Conservation (phyloP, 2,797 vertebrate species). For the Crocidura indochinensis region DNA sequence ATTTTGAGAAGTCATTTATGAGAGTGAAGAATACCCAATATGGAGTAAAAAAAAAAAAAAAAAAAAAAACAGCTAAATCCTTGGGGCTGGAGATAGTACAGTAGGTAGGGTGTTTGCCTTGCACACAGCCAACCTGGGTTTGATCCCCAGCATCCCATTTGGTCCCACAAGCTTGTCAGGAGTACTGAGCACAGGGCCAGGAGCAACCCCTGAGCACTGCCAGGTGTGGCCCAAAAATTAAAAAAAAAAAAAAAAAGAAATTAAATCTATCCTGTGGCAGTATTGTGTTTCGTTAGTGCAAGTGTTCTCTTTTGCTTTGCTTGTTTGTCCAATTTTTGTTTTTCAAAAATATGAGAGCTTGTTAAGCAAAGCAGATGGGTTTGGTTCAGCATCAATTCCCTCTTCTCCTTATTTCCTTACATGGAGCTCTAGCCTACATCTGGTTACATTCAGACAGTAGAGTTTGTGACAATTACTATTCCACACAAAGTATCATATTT, state of each 20-base stretch:
- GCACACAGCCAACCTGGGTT: too few relatives aligned
- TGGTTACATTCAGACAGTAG: not conserved
- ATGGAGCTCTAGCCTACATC: not conserved
- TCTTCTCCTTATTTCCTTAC: not conserved
- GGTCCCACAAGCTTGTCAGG: too few relatives aligned
- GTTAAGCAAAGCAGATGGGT: not conserved
- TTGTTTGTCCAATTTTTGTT: not conserved
- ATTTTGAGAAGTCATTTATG: conserved; percentile 21
- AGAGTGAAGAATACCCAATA: not conserved
- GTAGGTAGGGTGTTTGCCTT: too few relatives aligned
- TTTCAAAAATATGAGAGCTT: not conserved
- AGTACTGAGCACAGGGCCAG: too few relatives aligned
- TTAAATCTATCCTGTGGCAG: not conserved
- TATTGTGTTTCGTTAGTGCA: not conserved
- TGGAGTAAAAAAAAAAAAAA: not conserved
- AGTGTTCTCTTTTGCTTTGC: not conserved
- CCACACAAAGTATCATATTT: not conserved
- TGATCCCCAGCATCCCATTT: too few relatives aligned
- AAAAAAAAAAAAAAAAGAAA: not conserved
- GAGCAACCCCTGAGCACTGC: too few relatives aligned
- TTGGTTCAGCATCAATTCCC: not conserved
- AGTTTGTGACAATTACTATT: not conserved
- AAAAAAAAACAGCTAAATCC: too few relatives aligned
- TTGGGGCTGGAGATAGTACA: too few relatives aligned
- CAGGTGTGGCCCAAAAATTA: too few relatives aligned